phyloP scores from a whole-genome alignment of 1,140 invertebrate species.

The Leptinotarsa undecemlineata region DNA sequence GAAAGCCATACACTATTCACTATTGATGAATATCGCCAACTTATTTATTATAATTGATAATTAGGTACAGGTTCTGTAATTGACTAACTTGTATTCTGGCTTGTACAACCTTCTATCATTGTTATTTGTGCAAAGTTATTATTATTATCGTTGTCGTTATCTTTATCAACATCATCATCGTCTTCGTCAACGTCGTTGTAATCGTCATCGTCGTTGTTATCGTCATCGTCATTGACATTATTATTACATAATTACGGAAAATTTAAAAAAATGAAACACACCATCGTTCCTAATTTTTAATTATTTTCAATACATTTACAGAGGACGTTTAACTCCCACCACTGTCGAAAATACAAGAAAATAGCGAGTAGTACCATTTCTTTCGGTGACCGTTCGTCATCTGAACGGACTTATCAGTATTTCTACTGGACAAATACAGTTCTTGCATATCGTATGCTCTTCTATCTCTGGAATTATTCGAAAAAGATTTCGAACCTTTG shows the following conservation, averaged over 20 bases:
- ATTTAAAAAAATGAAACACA: background rate
- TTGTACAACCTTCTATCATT: too few species aligned
- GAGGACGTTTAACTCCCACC: background rate
- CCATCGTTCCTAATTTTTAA: background rate
- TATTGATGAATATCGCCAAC: too few species aligned
- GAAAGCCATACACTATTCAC: too few species aligned
- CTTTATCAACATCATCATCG: too few species aligned
- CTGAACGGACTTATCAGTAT: constrained; percentile 4
- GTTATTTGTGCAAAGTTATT: too few species aligned
- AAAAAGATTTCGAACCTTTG: background rate
- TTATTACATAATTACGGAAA: background rate
- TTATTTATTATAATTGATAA: too few species aligned
- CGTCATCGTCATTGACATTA: too few species aligned
- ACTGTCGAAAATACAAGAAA: constrained; percentile 2
- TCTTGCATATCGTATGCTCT: background rate
- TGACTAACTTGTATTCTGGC: too few species aligned
- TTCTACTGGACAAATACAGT: background rate
- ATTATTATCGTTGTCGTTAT: too few species aligned
- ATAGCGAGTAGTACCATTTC: constrained; percentile 12
- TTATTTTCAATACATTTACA: background rate
- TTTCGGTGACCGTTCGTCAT: background rate
- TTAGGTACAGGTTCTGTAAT: too few species aligned
- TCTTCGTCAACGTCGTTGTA: too few species aligned
- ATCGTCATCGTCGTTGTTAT: too few species aligned
- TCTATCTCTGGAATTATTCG: background rate